Base-by-base conservation (phyloP, 2,888 invertebrate species). In the Calameuta idolon region DNA sequence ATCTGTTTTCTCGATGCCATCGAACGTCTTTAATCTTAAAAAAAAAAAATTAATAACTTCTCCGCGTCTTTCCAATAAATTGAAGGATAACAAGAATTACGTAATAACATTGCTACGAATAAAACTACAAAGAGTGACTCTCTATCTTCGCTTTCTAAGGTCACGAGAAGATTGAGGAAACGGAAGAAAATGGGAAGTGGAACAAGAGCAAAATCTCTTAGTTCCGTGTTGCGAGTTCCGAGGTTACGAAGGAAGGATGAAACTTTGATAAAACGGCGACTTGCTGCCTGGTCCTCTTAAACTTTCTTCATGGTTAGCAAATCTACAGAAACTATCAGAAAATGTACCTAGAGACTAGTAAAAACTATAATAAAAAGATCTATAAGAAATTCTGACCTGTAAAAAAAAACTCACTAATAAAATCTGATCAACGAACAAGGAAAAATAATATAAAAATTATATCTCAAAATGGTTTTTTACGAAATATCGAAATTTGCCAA, bases 251-350 rank as follows among this genome's bases (percentile, higher is more conserved):
- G 83, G 15, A 9, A 23, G 15, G 85, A 84, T 87, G 86, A 88
- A 89, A 88, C 84, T 89, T 89, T 88, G 85, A 87, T 87, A 87
- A 86, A 89, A 87, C 84, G 76, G 74, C 77, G 77, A 79, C 79
- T 80, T 81, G 81, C 77, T 77, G 34, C 37, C 40, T 73, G 15
- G 75, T 68, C n/a, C 76, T 15, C 75, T 74, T 71, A 40, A 40
- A 40, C 15, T 15, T 40, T 40, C 40, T 55, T 55, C 55, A 23
- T 15, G 55, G 9, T 23, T 55, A 55, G 55, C 9, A 55, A 55
- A 55, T 55, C 23, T 55, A 9, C 23, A 55, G 55, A 23, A 55
- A 23, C 55, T 55, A 55, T 23, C 23, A 23, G 23, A 55, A 55
- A 23, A 23, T 55, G 9, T 23, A 55, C 9, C 23, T 55, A 23